A percentile compares a stretch with the other conserved stretches of the same genome.
These are phyloP conservation scores for Danio albolineatus DNA, from an alignment of 2,797 vertebrate species.

Conservation along the genomic window DNA sequence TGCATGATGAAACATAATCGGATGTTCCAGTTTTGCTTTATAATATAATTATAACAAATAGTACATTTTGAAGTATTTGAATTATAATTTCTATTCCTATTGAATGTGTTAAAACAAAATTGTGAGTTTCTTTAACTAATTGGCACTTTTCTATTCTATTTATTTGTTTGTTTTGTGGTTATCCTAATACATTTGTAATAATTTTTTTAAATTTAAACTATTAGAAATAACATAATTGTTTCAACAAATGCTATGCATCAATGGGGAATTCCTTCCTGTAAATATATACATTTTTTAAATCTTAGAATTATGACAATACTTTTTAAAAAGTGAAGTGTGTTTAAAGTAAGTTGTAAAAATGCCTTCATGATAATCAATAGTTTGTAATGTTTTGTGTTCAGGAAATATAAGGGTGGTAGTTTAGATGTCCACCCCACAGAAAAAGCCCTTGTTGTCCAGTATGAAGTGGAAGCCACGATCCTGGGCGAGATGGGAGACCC, in stretches of 20 bases:
- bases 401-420: conserved; percentile 90
- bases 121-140: neutral
- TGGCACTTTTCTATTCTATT: neutral
- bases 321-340: no score
- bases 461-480: conserved; percentile 94
- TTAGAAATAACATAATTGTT: no score
- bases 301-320: no score
- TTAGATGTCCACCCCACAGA: conserved; percentile 94
- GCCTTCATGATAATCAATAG: neutral
- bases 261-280: no score
- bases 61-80: no score
- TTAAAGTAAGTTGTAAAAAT: neutral
- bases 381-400: conserved; percentile 60
- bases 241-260: no score
- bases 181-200: no score
- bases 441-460: conserved; percentile 92
- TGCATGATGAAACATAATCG: neutral
- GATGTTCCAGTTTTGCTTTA: neutral
- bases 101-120: neutral
- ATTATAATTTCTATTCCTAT: neutral
- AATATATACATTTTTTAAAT: no score
- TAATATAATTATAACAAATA: no score
- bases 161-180: no score
- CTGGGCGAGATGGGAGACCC: conserved; percentile 87
- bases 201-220: no score